Base-by-base conservation (phyloP, 1,140 invertebrate species). In the Daktulosphaira vitifoliae region DNA sequence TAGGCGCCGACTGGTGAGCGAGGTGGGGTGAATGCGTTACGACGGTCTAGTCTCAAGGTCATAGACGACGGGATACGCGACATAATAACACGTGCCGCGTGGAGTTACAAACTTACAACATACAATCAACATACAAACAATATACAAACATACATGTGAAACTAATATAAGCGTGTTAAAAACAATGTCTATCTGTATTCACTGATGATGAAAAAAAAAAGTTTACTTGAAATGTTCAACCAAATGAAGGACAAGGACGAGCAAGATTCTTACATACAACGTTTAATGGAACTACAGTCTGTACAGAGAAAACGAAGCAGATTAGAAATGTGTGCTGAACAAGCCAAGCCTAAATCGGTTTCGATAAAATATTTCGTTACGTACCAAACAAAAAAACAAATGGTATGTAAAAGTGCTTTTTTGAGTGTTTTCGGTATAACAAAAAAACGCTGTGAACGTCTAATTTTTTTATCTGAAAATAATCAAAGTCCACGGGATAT, bases 401-500 rank as follows among this genome's bases (percentile, higher is more conserved):
- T 7, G 13, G 59, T 64, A 39, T 49, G n/a, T 7, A 46, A 64
- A 46, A 20, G 26, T 42, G 33, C 46, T 49, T 65, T 48, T 65
- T 49, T 50, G 20, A 37, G 25, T 33, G 46, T 65, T 33, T 50
- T 33, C 26, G 25, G 62, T 29, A 38, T 51, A 48, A 51, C 44
- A 26, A 15, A 48, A 33, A 65, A 50, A 46, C 46, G 62, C 22
- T 48, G 22, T 49, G 38, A 37, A 65, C 44, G 66, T 65, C 16
- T 67, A 42, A 51, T 23, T 48, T 33, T n/a, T 3, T 26, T 66
- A n/a, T 49, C 25, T 65, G 33, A 48, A 66, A 50, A 48, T 65
- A 56, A 51, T 51, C 48, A 39, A 48, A 44, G 26, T 38, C 66
- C 62, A 38, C 25, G 39, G 46, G 66, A 66, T 46, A 67, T 48